These are phyloP conservation scores for Hylaeus volcanicus DNA, from an alignment of 1,140 invertebrate species.

Conservation along the genomic window DNA sequence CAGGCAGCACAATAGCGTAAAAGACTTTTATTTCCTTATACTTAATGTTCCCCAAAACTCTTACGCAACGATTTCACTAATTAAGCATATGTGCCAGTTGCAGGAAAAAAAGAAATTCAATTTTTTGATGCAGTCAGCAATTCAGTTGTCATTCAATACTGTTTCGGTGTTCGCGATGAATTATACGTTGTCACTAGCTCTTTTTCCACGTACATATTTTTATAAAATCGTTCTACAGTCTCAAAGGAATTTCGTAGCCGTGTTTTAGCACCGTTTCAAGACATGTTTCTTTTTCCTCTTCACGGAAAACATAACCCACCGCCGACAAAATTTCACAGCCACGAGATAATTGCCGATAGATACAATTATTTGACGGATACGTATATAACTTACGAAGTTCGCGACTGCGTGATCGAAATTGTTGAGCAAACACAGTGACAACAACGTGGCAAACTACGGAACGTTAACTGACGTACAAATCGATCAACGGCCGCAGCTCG, in stretches of 20 bases:
- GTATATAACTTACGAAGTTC: not conserved
- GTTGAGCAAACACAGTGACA: too few species aligned
- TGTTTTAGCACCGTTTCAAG: not conserved
- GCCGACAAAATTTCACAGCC: not conserved
- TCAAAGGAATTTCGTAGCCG: not conserved
- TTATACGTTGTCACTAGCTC: not conserved
- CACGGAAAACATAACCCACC: constrained; percentile 17
- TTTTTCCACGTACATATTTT: not conserved
- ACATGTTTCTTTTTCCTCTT: constrained; percentile 3
- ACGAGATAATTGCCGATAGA: not conserved
- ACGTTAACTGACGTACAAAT: not conserved
- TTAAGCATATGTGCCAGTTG: not conserved
- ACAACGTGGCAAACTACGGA: not conserved
- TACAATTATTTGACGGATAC: not conserved
- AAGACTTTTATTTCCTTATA: too few species aligned
- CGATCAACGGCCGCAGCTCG: not conserved
- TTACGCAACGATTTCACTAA: not conserved
- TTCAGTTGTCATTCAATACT: constrained; percentile 3
- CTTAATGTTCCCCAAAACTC: not conserved
- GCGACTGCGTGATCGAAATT: not conserved
- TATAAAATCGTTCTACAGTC: not conserved
- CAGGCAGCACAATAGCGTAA: not conserved
- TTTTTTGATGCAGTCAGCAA: not conserved
- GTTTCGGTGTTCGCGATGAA: not conserved
- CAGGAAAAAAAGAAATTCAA: not conserved